phyloP scores from a whole-genome alignment of 2,888 invertebrate species.

The Schizaphis graminum region DNA sequence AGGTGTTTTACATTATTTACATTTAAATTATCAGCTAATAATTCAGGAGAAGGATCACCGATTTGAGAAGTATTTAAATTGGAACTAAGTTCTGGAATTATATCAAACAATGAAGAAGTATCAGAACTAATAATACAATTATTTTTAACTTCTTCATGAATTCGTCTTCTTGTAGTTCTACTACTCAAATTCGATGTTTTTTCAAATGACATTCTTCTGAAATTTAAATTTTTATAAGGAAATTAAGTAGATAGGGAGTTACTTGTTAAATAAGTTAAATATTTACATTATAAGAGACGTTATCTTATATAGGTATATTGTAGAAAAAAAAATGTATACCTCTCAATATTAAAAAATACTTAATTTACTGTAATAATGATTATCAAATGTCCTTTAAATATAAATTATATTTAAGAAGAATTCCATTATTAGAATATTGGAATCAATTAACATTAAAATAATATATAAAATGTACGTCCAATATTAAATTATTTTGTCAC shows the following conservation, averaged over 20 bases:
- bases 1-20: neutral
- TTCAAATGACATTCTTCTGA: neutral
- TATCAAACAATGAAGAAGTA: neutral
- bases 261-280: too few species aligned
- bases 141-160: neutral
- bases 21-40: neutral
- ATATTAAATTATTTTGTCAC: too few species aligned
- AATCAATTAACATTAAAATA: too few species aligned
- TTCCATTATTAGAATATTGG: too few species aligned
- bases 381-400: neutral
- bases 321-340: neutral
- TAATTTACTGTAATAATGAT: neutral
- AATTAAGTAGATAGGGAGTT: neutral
- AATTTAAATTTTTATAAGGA: neutral
- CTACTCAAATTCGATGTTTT: neutral
- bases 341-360: neutral
- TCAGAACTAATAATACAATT: neutral
- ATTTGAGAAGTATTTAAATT: neutral
- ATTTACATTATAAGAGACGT: too few species aligned
- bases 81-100: neutral
- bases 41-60: neutral
- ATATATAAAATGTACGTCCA: too few species aligned
- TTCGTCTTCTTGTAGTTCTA: neutral
- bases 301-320: too few species aligned
- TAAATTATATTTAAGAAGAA: neutral